Base-by-base conservation (phyloP, 2,113 vertebrate species). In the Meles meles region DNA sequence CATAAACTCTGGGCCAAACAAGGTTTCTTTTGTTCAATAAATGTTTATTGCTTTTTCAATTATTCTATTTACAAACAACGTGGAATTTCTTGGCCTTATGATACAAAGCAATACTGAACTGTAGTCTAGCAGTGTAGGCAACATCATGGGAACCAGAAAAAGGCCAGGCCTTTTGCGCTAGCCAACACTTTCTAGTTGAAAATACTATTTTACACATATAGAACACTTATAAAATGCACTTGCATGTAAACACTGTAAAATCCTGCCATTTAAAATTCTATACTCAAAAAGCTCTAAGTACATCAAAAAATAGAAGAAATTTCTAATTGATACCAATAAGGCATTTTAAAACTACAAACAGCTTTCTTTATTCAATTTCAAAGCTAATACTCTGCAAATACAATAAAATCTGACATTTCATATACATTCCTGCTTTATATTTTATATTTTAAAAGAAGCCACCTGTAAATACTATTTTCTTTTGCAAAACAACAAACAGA, bases 371-470 rank as follows among this genome's bases (percentile, higher is more conserved):
- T 98, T 99, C 98, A 99, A 99, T 99, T 99, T 99, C 99, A 99
- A 99, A 99, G 99, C 99, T 99, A 99, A 99, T 99, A 99, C 99
- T 99, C 99, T 99, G 99, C 99, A 99, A 99, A 99, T 99, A 99
- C 99, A 99, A 99, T 99, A 99, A 99, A 99, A 99, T 99, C 99
- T 99, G 99, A 99, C 99, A 99, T 99, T 99, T 99, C 99, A 99
- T 99, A 99, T 99, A 99, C 99, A 99, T 99, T 99, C 99, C 99
- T 99, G 99, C 99, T 99, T 99, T 99, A 99, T 99, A 99, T 99
- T 99, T 99, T 99, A 99, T 99, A 99, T 98, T 99, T 99, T 99
- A 99, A 99, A 99, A 99, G 99, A 99, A 99, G 99, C 99, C 99
- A 99, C 99, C 99, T 99, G 99, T 99, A 99, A 99, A 99, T 99